Evolutionary conservation across 2,888 invertebrate species (phyloP).

Genomic region (Drosophila phalerata): DNA sequence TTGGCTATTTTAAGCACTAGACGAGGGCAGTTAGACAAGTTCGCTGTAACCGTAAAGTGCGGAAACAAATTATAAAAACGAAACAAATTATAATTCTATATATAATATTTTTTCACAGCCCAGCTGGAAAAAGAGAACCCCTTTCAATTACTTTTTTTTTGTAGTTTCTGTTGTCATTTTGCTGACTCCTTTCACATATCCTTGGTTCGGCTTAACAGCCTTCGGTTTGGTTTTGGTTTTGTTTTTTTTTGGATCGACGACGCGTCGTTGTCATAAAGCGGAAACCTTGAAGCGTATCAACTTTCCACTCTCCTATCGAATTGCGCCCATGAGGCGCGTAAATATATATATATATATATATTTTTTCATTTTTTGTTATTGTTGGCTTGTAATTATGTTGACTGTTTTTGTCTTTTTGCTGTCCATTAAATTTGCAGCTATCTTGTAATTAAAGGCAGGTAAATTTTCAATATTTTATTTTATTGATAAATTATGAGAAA

Average conservation of each 20-base stretch:
- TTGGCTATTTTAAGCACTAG: not conserved
- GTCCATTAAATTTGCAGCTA: conserved; percentile 28
- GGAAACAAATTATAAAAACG: not conserved
- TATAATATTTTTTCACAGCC: not conserved
- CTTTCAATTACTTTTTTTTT: not conserved
- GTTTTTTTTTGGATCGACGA: conserved; percentile 36
- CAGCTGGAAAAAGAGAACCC: not conserved
- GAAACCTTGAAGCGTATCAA: conserved; percentile 79
- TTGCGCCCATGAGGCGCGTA: conserved; percentile 71
- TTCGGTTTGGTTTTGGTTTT: conserved; percentile 17
- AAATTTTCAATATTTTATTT: conserved; percentile 34
- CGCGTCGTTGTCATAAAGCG: conserved; percentile 64
- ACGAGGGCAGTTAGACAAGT: conserved; percentile 18
- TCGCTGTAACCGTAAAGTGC: not conserved
- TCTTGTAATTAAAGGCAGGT: conserved; percentile 43
- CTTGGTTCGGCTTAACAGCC: conserved; percentile 1
- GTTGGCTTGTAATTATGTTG: conserved; percentile 68
- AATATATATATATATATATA: conserved; percentile 46
- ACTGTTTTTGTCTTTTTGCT: conserved; percentile 42
- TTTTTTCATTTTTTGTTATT: conserved; percentile 36
- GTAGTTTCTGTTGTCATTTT: not conserved
- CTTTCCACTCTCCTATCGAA: conserved; percentile 68
- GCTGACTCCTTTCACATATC: conserved; percentile 27
- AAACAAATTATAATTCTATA: not conserved
- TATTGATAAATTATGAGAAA: conserved; percentile 31